These are phyloP conservation scores for Stomatorhinus ivindoensis DNA, from an alignment of 2,113 vertebrate species.

Conservation along the genomic window DNA sequence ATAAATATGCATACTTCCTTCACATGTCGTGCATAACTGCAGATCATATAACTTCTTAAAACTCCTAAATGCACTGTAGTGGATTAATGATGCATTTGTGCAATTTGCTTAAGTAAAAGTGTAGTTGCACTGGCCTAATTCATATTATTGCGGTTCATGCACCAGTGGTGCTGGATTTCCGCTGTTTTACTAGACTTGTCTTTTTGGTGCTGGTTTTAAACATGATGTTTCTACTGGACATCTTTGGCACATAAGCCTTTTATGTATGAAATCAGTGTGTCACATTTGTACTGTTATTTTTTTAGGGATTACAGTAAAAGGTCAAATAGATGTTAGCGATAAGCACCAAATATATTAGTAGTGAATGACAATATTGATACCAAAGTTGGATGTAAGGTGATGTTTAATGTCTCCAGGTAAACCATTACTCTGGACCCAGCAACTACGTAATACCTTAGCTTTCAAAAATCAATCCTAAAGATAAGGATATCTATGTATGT, in stretches of 20 bases:
- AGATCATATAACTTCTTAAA: conserved; percentile 6
- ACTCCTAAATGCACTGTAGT: neutral
- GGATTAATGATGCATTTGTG: neutral
- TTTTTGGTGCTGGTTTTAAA: neutral
- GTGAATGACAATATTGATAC: conserved; percentile 39
- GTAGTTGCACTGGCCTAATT: neutral
- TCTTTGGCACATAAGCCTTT: neutral
- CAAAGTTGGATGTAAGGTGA: conserved; percentile 57
- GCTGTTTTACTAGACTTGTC: neutral
- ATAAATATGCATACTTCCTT: neutral
- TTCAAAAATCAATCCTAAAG: conserved; percentile 51
- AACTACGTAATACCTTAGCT: conserved; percentile 69
- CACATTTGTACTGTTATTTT: neutral
- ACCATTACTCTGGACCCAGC: conserved; percentile 68
- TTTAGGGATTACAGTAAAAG: neutral
- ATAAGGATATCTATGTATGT: conserved; percentile 52
- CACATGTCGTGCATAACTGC: neutral
- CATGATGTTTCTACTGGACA: too few relatives aligned
- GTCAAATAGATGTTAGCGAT: neutral
- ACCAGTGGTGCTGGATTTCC: neutral
- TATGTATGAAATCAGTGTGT: neutral
- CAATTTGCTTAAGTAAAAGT: neutral
- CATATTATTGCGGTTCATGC: neutral
- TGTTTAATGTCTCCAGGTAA: conserved; percentile 58
- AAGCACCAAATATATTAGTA: neutral